phyloP scores from a whole-genome alignment of 2,113 vertebrate species.

The Otolemur garnettii region DNA sequence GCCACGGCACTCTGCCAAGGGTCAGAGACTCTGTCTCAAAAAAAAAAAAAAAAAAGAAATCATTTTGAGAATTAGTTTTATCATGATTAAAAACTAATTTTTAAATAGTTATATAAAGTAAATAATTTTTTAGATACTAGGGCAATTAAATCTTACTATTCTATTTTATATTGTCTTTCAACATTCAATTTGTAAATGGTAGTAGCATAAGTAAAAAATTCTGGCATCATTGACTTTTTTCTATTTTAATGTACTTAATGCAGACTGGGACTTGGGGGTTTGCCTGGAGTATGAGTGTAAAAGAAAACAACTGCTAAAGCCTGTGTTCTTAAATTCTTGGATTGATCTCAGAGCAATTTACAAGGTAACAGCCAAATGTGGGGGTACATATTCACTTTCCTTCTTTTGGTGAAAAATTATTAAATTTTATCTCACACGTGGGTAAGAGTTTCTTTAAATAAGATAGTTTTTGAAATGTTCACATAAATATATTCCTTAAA shows the following conservation, averaged over 20 bases:
- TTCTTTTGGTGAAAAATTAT: constrained; percentile 43
- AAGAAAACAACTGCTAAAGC: constrained; percentile 95
- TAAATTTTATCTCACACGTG: background rate
- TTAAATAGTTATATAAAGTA: constrained; percentile 39
- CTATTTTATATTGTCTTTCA: background rate
- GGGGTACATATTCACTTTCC: background rate
- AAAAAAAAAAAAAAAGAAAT: background rate
- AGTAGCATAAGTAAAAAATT: background rate
- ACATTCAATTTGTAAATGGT: constrained; percentile 41
- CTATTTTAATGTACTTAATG: constrained; percentile 59
- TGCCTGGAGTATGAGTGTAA: constrained; percentile 97
- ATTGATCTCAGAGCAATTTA: constrained; percentile 96
- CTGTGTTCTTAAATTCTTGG: constrained; percentile 94
- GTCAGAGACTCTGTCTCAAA: no score
- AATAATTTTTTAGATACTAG: constrained; percentile 54
- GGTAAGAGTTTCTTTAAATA: constrained; percentile 16
- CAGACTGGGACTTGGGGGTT: constrained; percentile 98
- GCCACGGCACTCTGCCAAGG: no score
- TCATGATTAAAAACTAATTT: constrained; percentile 40
- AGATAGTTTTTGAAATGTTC: constrained; percentile 25
- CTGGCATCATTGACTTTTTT: constrained; percentile 40
- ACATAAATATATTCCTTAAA: constrained; percentile 12
- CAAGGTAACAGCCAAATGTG: constrained; percentile 87
- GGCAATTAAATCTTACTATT: constrained; percentile 33
- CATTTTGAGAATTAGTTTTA: background rate